Conservation (phyloP, 2,797 vertebrate genomes). For the Myotis myotis region DNA sequence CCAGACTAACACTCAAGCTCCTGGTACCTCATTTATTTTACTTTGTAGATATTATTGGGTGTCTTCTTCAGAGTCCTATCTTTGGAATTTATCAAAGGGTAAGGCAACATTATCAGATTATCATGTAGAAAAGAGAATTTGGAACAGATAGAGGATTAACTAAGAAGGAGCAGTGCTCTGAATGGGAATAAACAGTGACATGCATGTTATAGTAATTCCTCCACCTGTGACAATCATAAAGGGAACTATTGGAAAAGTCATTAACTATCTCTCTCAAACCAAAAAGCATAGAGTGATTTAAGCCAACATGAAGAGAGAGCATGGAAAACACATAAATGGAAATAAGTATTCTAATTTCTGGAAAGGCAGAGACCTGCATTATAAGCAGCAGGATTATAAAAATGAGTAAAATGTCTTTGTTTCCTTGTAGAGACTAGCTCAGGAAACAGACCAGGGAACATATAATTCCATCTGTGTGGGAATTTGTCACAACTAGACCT, state of each 20-base stretch:
- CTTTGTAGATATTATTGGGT: background rate
- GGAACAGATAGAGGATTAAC: background rate
- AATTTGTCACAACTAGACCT: background rate
- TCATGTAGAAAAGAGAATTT: background rate
- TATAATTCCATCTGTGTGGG: background rate
- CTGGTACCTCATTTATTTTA: background rate
- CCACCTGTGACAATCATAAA: background rate
- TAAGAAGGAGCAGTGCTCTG: background rate
- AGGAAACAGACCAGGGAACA: background rate
- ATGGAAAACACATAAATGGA: conserved; percentile 51
- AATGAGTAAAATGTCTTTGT: background rate
- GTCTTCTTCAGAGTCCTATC: background rate
- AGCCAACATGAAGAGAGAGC: conserved; percentile 28
- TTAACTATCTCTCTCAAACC: conserved; percentile 43
- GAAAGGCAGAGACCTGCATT: background rate
- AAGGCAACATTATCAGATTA: background rate
- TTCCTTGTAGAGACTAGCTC: background rate
- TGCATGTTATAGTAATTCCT: background rate
- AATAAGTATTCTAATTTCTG: conserved; percentile 52
- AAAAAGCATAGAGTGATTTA: conserved; percentile 38
- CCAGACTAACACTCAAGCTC: background rate
- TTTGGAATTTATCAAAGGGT: background rate
- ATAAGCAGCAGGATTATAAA: background rate
- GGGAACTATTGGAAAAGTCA: conserved; percentile 32
- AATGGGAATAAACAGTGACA: background rate